Conservation (phyloP, 2,888 invertebrate species). For the Hypselothyrea guttata region DNA sequence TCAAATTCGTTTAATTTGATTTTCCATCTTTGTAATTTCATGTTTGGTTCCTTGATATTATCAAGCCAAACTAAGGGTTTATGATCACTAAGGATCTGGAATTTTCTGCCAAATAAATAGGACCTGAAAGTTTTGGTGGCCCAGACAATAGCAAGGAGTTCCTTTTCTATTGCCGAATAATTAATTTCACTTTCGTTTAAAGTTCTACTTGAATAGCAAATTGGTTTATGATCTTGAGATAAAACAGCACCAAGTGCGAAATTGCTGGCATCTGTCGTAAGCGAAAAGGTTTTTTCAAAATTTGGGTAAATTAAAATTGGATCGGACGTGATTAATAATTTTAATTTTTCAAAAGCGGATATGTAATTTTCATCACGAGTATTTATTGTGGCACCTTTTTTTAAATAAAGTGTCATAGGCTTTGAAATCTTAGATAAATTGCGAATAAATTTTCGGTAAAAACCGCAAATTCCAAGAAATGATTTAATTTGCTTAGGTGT, state of each 20-base stretch:
- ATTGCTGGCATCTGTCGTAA: constrained; percentile 12
- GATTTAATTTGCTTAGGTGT: constrained; percentile 10
- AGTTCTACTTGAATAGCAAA: constrained; percentile 1
- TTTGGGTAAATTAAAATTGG: constrained; percentile 14
- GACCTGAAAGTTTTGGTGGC: constrained; percentile 9
- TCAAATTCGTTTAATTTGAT: no score
- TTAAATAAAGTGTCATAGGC: constrained; percentile 5
- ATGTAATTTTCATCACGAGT: not conserved
- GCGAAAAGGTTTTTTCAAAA: constrained; percentile 10
- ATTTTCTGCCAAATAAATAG: not conserved
- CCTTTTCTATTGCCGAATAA: constrained; percentile 11
- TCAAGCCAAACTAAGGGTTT: no score
- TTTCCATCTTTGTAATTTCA: no score
- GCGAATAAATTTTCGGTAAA: constrained; percentile 2
- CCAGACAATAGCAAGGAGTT: constrained; percentile 10
- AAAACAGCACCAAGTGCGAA: constrained; percentile 11
- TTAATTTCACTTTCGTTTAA: constrained; percentile 9
- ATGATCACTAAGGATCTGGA: no score
- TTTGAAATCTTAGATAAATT: constrained; percentile 8
- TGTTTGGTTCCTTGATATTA: no score
- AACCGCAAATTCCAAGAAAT: not conserved
- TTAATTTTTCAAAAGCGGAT: constrained; percentile 9
- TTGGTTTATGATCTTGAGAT: constrained; percentile 3
- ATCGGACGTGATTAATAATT: constrained; percentile 9
- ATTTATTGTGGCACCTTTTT: constrained; percentile 3